These are phyloP conservation scores for Schizaphis graminum DNA, from an alignment of 2,888 invertebrate genomes.

Conservation along the genomic window DNA sequence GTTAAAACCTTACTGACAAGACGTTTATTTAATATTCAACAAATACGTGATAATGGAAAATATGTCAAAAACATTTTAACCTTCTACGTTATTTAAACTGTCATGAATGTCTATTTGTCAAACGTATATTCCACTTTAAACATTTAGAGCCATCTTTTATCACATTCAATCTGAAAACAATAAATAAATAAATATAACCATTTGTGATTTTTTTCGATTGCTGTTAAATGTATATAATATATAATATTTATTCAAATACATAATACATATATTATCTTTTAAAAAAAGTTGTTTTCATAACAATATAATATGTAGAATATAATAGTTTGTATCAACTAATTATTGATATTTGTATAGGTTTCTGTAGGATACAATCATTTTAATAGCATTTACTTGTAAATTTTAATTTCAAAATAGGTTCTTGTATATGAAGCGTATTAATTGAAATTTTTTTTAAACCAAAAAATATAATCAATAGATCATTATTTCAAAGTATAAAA, in stretches of 20 bases:
- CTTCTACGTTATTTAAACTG: background rate
- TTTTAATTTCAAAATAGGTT: background rate
- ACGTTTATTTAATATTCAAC: background rate
- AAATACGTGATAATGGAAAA: background rate
- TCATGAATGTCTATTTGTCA: background rate
- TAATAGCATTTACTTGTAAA: background rate
- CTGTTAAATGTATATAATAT: background rate
- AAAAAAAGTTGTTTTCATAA: too few relatives aligned
- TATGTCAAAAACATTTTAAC: background rate
- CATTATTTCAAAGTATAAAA: background rate
- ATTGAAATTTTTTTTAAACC: background rate
- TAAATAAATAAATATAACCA: background rate
- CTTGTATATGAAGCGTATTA: background rate
- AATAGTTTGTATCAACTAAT: background rate
- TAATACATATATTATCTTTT: background rate
- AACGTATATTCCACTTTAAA: conserved; percentile 4
- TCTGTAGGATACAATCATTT: background rate
- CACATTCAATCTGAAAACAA: background rate
- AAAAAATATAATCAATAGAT: background rate
- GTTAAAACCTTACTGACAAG: background rate
- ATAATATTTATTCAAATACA: background rate
- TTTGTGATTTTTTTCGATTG: background rate
- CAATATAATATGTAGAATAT: background rate
- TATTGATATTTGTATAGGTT: background rate
- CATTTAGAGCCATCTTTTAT: background rate